Percentiles rank a stretch among this genome's conserved stretches.
phyloP scores from a whole-genome alignment of 2,113 vertebrate species.

The Larimichthys polyactis region DNA sequence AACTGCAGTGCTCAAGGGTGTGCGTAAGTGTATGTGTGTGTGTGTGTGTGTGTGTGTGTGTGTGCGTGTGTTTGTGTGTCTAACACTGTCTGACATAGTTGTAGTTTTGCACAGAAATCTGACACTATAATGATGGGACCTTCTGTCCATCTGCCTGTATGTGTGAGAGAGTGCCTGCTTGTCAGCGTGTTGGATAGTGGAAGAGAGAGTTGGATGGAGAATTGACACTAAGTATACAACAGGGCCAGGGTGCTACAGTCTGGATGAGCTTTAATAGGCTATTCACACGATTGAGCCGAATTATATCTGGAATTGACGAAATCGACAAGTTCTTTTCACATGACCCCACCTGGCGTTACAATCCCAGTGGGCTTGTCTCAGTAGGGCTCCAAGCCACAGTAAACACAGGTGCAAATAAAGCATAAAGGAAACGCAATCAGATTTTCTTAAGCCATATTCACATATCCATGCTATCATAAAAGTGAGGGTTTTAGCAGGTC shows the following conservation, averaged over 20 bases:
- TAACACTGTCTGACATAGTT: constrained; percentile 65
- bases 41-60: constrained; percentile 35
- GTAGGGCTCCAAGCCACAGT: constrained; percentile 3
- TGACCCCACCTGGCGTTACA: constrained; percentile 36
- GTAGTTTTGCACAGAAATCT: constrained; percentile 73
- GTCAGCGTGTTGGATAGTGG: constrained; percentile 51
- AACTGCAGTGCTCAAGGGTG: constrained; percentile 57
- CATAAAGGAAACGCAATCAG: constrained; percentile 17
- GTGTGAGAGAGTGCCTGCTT: constrained; percentile 60
- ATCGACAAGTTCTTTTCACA: constrained; percentile 49
- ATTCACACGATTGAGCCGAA: constrained; percentile 43
- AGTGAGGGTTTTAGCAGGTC: constrained; percentile 9
- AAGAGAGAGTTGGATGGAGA: constrained; percentile 53
- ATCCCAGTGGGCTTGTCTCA: constrained; percentile 19
- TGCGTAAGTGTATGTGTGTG: constrained; percentile 20
- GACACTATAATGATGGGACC: constrained; percentile 73
- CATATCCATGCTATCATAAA: not conserved
- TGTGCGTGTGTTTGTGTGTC: constrained; percentile 34
- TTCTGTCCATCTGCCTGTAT: constrained; percentile 69
- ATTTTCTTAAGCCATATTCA: constrained; percentile 5
- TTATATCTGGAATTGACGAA: constrained; percentile 57
- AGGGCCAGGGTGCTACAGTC: constrained; percentile 42
- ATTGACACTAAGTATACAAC: constrained; percentile 53
- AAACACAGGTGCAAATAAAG: constrained; percentile 44
- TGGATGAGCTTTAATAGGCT: constrained; percentile 50